Conservation (phyloP, 2,888 invertebrate species). For the Drosophila phalerata region DNA sequence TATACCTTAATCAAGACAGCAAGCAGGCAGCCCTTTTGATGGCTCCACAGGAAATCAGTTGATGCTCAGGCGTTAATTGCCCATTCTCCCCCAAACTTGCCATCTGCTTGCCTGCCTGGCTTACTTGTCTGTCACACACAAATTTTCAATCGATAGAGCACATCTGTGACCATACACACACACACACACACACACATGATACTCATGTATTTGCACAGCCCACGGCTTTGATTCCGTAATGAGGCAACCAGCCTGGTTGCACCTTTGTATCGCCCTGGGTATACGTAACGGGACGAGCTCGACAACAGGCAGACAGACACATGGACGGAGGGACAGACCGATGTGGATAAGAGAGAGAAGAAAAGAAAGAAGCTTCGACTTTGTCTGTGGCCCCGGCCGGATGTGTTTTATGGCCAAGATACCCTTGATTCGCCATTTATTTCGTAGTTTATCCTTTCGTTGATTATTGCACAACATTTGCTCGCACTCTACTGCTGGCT, state of each 20-base stretch:
- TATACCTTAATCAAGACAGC: slow-evolving; percentile 78
- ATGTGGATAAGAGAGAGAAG: slow-evolving; percentile 4
- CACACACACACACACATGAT: slow-evolving; percentile 3
- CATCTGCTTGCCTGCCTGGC: slow-evolving; percentile 44
- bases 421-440: slow-evolving; percentile 79
- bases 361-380: slow-evolving; percentile 41
- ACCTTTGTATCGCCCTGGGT: slow-evolving; percentile 60
- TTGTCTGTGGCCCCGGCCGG: slow-evolving; percentile 63
- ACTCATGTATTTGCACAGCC: slow-evolving; percentile 52
- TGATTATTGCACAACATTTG: slow-evolving; percentile 80
- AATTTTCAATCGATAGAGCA: slow-evolving; percentile 75
- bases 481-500: slow-evolving; percentile 40
- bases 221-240: slow-evolving; percentile 77
- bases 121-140: slow-evolving; percentile 65
- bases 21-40: slow-evolving; percentile 54
- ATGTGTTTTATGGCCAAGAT: slow-evolving; percentile 76
- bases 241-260: slow-evolving; percentile 67
- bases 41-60: slow-evolving; percentile 65
- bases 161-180: slow-evolving; percentile 65
- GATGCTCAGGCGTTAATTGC: slow-evolving; percentile 78
- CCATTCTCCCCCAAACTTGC: slow-evolving; percentile 73
- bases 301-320: slow-evolving; percentile 15
- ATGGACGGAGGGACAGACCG: slow-evolving; percentile 10
- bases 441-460: slow-evolving; percentile 80
- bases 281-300: slow-evolving; percentile 23